A percentile compares a stretch with the other conserved stretches of the same genome.
Evolutionary conservation across 53 echinoderm and acorn worm genomes (phyloP).

Genomic region (Apostichopus leukothele): DNA sequence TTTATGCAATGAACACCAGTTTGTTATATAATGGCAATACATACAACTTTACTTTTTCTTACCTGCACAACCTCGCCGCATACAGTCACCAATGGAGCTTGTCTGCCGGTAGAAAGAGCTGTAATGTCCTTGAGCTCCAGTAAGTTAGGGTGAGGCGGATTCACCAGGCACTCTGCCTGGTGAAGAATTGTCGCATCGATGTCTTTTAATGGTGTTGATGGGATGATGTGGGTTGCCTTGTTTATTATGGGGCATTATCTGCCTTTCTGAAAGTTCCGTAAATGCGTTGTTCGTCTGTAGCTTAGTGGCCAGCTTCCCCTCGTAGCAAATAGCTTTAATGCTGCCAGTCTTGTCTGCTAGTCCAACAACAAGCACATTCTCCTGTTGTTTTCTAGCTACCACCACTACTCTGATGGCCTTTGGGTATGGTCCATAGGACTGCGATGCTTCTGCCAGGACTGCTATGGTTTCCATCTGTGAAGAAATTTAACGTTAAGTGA

Average conservation of each 20-base stretch:
- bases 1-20: too few species aligned
- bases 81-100: slow-evolving; percentile 1
- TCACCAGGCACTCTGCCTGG: background rate
- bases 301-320: background rate
- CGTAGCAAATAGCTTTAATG: background rate
- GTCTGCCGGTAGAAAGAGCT: background rate
- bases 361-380: slow-evolving; percentile 1
- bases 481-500: background rate
- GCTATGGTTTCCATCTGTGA: slow-evolving; percentile 29
- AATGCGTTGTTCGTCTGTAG: background rate
- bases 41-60: background rate
- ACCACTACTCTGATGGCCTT: background rate
- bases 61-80: slow-evolving; percentile 27
- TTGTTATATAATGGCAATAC: too few species aligned
- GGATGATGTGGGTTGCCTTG: background rate
- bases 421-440: slow-evolving; percentile 12
- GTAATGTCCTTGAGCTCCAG: background rate
- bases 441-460: background rate
- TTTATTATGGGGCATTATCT: slow-evolving; percentile 9
- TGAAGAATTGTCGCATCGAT: background rate
- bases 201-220: background rate
- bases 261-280: background rate
- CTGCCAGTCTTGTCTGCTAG: background rate
- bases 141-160: background rate
- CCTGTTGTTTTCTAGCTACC: background rate